phyloP scores from a whole-genome alignment of 2,888 invertebrate genomes.

The Tillus elongatus region DNA sequence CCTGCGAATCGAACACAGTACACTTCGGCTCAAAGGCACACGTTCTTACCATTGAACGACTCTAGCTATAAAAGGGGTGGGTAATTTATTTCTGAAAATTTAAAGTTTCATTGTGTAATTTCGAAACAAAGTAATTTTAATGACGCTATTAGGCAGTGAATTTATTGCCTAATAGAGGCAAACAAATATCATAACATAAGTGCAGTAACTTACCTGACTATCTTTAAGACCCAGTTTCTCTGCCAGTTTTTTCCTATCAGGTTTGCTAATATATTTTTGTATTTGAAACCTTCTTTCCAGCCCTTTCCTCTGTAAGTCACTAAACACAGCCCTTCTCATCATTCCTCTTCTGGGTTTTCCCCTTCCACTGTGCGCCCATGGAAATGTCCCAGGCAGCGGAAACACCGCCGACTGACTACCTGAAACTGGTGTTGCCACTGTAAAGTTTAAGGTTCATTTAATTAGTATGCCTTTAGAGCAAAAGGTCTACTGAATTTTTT shows the following conservation, averaged over 20 bases:
- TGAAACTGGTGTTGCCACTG: slow-evolving; percentile 44
- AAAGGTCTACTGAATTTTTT: too few species aligned
- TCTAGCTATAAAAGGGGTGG: too few species aligned
- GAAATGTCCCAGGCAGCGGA: slow-evolving; percentile 51
- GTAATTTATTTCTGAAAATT: too few species aligned
- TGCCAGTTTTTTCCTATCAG: slow-evolving; percentile 93
- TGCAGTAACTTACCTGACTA: slow-evolving; percentile 75
- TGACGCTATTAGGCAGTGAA: too few species aligned
- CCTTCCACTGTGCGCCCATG: slow-evolving; percentile 85
- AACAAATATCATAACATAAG: background rate
- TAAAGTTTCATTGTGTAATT: too few species aligned
- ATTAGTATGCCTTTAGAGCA: too few species aligned
- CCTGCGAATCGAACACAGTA: too few species aligned
- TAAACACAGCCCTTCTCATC: slow-evolving; percentile 94
- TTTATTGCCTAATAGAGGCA: too few species aligned
- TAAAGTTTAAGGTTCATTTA: slow-evolving; percentile 11
- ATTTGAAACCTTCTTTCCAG: slow-evolving; percentile 92
- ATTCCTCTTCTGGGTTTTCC: slow-evolving; percentile 92
- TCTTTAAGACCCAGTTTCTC: slow-evolving; percentile 94
- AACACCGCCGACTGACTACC: slow-evolving; percentile 45
- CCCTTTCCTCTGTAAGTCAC: slow-evolving; percentile 88
- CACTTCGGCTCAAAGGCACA: too few species aligned
- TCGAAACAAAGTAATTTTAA: too few species aligned
- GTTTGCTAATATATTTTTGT: slow-evolving; percentile 98
- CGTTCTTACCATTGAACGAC: too few species aligned